phyloP scores from a whole-genome alignment of 2,113 vertebrate genomes.

The Acanthochromis polyacanthus region DNA sequence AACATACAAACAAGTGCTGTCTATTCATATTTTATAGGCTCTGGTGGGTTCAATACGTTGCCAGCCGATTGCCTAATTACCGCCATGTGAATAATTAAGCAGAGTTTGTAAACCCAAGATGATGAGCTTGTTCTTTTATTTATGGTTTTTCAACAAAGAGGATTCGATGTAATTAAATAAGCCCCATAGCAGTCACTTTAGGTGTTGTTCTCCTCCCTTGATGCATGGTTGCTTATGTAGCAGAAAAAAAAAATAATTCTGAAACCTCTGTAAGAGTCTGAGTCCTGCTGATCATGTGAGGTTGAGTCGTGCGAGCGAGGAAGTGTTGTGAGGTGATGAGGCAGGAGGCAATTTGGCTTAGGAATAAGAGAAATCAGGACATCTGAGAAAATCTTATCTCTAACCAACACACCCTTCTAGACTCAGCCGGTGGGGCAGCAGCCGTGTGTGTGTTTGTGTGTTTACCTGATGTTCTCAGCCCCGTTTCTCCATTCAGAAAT shows the following conservation, averaged over 20 bases:
- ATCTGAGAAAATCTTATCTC: conserved; percentile 78
- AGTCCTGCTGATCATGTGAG: neutral
- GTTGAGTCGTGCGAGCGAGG: neutral
- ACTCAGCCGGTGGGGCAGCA: conserved; percentile 50
- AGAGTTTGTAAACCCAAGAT: conserved; percentile 57
- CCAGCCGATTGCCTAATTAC: conserved; percentile 67
- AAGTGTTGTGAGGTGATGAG: conserved; percentile 21
- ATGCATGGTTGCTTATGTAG: conserved; percentile 10
- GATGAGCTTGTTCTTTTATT: conserved; percentile 71
- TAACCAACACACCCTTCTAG: conserved; percentile 65
- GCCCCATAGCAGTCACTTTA: conserved; percentile 33
- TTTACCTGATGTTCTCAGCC: conserved; percentile 18
- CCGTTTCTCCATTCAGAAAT: conserved; percentile 18
- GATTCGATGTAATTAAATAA: conserved; percentile 48
- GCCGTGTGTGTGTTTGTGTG: conserved; percentile 26
- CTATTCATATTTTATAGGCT: conserved; percentile 57
- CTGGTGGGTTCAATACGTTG: conserved; percentile 42
- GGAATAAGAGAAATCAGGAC: conserved; percentile 62
- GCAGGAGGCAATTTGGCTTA: conserved; percentile 50
- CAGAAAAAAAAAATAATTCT: conserved; percentile 13
- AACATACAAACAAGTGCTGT: conserved; percentile 33
- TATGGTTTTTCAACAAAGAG: conserved; percentile 60
- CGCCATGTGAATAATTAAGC: conserved; percentile 62
- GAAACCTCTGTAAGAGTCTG: neutral
- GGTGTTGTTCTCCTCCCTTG: conserved; percentile 9